Conservation (phyloP, 1,140 invertebrate genomes). For the Diachasmimorpha longicaudata region DNA sequence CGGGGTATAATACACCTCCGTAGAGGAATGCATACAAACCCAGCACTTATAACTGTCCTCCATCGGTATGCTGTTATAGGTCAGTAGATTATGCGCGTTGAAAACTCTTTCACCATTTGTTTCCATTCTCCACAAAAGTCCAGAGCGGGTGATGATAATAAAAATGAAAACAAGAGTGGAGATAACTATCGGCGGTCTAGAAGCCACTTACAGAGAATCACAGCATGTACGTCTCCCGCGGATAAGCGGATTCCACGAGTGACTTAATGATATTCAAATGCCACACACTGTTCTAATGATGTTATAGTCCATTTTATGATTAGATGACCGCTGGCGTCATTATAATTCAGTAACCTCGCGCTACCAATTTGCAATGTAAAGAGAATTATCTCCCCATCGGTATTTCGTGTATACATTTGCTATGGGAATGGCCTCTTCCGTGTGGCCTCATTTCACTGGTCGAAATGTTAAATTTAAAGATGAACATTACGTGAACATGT, state of each 20-base stretch:
- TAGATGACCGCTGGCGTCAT: neutral
- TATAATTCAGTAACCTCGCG: neutral
- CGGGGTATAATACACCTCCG: neutral
- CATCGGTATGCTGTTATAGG: slow-evolving; percentile 16
- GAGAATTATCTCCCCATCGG: neutral
- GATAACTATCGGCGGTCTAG: neutral
- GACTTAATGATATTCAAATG: neutral
- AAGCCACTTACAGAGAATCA: slow-evolving; percentile 8
- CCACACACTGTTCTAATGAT: neutral
- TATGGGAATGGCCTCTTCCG: neutral
- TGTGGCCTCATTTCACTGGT: neutral
- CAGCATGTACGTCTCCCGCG: neutral
- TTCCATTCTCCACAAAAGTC: neutral
- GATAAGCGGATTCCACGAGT: neutral
- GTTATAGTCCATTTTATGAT: neutral
- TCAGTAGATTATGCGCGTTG: slow-evolving; percentile 16
- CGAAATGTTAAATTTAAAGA: neutral
- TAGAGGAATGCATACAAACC: slow-evolving; percentile 23
- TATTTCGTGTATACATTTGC: neutral
- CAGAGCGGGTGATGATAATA: no score
- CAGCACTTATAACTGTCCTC: slow-evolving; percentile 30
- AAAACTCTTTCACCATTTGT: neutral
- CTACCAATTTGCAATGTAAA: slow-evolving; percentile 1
- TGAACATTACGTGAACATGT: neutral
- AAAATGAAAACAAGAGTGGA: neutral